Evolutionary conservation across 2,113 vertebrate genomes (phyloP), one percentile per base, ranked within the genome.

Genomic region (Ceyx cyanopectus): DNA sequence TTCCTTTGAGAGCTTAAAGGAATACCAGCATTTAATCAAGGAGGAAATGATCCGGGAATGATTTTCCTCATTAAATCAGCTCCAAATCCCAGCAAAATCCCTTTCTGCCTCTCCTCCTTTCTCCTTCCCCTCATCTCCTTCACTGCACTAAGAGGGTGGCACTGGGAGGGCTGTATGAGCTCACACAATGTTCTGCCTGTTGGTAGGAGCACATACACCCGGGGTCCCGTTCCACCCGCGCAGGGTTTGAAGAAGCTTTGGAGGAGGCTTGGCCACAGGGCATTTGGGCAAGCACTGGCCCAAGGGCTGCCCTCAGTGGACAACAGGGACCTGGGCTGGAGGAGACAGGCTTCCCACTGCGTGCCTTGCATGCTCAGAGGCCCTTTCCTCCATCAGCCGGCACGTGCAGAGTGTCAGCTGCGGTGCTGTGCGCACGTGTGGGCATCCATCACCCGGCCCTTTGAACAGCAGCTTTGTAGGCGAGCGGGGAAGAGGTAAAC

Each of bases 401-500:
- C 75, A 91, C 87, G 79, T 96, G 87, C 90, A 21, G 60, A 30
- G 14, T 3, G 60, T 92, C 95, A 94, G 90, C 24, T 2, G 0
- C 54, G 10, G 16, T 2, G 29, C 62, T 94, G 75, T 0, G 0
- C n/a, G 93, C 60, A 84, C 54, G 21, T 89, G 70, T 72, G 75
- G 66, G 81, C 70, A 45, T 66, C 89, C 89, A 58, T 29, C 30
- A 2, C 41, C 0, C 3, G 0, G 75, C 0, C 0, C 92, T 95
- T 95, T 94, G 92, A 96, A 95, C 87, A 80, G 37, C 12, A 75
- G 30, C 93, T 95, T 89, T 95, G 94, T 95, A 95, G 60, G 85
- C 24, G 68, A 69, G 60, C 11, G 73, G 46, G 89, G 81, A 91
- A 95, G 85, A 95, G 70, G 87, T 73, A 94, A 94, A 92, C 29